Evolutionary conservation across 2,888 invertebrate species (phyloP).

Genomic region (Smittia aterrima): DNA sequence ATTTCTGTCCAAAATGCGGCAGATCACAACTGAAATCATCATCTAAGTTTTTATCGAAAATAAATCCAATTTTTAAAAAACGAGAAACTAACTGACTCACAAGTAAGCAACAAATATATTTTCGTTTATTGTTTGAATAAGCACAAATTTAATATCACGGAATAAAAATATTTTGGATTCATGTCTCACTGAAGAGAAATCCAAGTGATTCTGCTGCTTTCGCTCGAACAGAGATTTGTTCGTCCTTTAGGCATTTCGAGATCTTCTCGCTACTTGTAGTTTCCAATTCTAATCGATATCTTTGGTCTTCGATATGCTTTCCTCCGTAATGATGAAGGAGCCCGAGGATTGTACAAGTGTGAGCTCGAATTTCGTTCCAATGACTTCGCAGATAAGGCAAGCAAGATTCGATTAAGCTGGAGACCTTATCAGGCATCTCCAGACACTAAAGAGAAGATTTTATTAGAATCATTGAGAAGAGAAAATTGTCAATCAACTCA

Average conservation of each 20-base stretch:
- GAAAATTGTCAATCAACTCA: conserved; percentile 45
- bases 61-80: too few relatives aligned
- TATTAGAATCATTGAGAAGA: background rate
- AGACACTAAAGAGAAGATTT: conserved; percentile 46
- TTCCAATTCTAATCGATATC: conserved; percentile 30
- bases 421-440: conserved; percentile 51
- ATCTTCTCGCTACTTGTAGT: conserved; percentile 50
- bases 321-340: conserved; percentile 42
- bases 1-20: too few relatives aligned
- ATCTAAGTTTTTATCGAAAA: too few relatives aligned
- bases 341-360: conserved; percentile 54
- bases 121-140: too few relatives aligned
- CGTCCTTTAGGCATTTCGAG: conserved; percentile 51
- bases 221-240: conserved; percentile 49
- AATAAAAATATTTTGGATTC: conserved; percentile 40
- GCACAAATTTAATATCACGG: too few relatives aligned
- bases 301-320: background rate
- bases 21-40: too few relatives aligned
- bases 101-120: too few relatives aligned
- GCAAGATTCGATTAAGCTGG: conserved; percentile 54
- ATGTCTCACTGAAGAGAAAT: conserved; percentile 52
- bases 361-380: conserved; percentile 53
- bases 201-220: conserved; percentile 53
- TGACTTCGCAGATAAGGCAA: conserved; percentile 53
- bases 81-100: too few relatives aligned